These are phyloP conservation scores for Drosophila virilis DNA, from an alignment of 1,140 invertebrate species.

Conservation along the genomic window DNA sequence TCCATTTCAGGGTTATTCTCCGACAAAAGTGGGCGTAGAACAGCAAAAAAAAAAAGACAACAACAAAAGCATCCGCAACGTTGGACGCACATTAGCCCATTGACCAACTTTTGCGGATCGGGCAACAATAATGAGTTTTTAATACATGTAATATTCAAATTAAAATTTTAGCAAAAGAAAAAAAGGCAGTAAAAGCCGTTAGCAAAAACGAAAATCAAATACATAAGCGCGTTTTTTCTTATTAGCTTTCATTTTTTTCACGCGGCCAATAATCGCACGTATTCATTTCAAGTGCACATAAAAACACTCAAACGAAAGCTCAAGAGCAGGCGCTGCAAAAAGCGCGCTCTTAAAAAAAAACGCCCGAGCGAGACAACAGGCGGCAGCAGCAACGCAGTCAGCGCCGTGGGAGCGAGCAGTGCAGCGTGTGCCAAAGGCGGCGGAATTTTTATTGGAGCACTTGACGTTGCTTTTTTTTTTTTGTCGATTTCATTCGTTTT, in stretches of 20 bases:
- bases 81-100: constrained; percentile 69
- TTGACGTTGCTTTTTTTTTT: constrained; percentile 59
- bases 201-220: constrained; percentile 64
- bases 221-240: constrained; percentile 36
- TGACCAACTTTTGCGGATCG: constrained; percentile 69
- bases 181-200: constrained; percentile 28
- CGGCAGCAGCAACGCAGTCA: neutral
- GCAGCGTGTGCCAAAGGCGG: constrained; percentile 67
- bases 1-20: constrained; percentile 17
- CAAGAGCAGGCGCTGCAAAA: constrained; percentile 60
- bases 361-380: constrained; percentile 16
- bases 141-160: constrained; percentile 81
- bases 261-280: constrained; percentile 70
- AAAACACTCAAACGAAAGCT: constrained; percentile 70
- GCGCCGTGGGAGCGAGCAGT: constrained; percentile 39
- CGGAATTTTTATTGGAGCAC: constrained; percentile 82
- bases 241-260: constrained; percentile 25
- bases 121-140: constrained; percentile 73
- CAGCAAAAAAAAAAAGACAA: neutral
- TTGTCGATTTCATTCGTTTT: constrained; percentile 20
- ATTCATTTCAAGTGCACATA: constrained; percentile 77
- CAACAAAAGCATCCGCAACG: constrained; percentile 48
- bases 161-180: constrained; percentile 64
- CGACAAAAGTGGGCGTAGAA: constrained; percentile 10
- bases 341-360: constrained; percentile 65